Evolutionary conservation across 2,113 vertebrate genomes (phyloP), one percentile per base, ranked within the genome.

Genomic region (Macquaria ambigua): DNA sequence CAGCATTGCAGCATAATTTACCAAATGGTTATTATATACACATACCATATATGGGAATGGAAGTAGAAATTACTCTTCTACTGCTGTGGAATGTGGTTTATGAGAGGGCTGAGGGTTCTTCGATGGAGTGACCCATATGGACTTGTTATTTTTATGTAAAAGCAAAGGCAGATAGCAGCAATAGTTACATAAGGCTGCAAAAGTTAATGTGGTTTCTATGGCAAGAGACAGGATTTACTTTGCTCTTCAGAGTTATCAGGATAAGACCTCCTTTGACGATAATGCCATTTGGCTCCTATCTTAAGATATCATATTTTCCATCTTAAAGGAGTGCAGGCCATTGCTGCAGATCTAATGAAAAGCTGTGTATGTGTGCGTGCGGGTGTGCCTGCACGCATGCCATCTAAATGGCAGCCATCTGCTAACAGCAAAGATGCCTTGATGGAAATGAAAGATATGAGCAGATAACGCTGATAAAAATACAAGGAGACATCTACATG

Each of bases 221-320:
- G 74, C 25, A 70, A 79, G 59, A 83, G 68, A 84, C 72, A 52
- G 41, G 82, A 20, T 59, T 87, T 83, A 83, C 84, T 84, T 84
- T 61, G 82, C 69, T 88, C 79, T 83, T 73, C 68, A 58, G 76
- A 79, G 81, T 84, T 92, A 90, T 93, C 74, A 71, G 77, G 83
- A 88, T 86, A 86, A 84, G 72, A 83, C 83, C 82, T 82, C 72
- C 61, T 82, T 89, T 92, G 89, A 90, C 58, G 67, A 86, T 89
- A 90, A 93, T 87, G 62, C 56, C 43, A 50, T 90, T 90, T 91
- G 87, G 81, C 88, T 81, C 56, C 88, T 87, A 92, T 93, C 82
- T 83, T 81, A 86, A 84, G 83, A 89, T 89, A 91, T 91, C 83
- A 86, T 83, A 84, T 89, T 90, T 90, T 71, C 68, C 77, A 88